Conservation (phyloP, 2,113 vertebrate genomes). For the Natator depressus region DNA sequence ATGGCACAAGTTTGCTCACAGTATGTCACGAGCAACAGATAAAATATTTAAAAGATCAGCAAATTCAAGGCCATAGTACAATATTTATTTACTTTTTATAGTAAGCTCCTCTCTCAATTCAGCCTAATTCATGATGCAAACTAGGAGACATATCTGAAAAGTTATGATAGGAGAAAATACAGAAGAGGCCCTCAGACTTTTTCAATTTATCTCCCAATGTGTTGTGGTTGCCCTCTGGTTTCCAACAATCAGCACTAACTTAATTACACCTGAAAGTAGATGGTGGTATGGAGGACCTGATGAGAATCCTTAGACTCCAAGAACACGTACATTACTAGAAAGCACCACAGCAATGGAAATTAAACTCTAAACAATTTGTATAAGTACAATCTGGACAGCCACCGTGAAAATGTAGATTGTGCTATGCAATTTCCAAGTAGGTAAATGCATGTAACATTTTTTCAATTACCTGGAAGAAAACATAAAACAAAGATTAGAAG, state of each 20-base stretch:
- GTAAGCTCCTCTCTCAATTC: neutral
- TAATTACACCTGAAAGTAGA: neutral
- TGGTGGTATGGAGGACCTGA: neutral
- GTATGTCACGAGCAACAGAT: neutral
- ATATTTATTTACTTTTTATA: neutral
- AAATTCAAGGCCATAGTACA: neutral
- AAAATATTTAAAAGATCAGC: neutral
- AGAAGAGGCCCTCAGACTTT: neutral
- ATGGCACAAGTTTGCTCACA: neutral
- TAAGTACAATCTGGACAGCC: neutral
- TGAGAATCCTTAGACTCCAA: neutral
- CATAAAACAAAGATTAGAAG: neutral
- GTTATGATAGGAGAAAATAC: neutral
- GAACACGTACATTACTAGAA: neutral
- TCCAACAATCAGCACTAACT: neutral
- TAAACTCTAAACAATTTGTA: neutral
- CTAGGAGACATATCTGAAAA: neutral
- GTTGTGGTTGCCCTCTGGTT: neutral
- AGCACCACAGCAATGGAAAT: neutral
- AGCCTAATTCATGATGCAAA: neutral
- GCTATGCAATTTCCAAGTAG: neutral
- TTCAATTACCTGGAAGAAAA: neutral
- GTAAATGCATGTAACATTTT: neutral
- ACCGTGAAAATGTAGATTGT: neutral
- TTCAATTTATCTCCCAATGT: neutral